These are phyloP conservation scores for Dasyurus viverrinus DNA, from an alignment of 2,113 vertebrate genomes.

Conservation along the genomic window DNA sequence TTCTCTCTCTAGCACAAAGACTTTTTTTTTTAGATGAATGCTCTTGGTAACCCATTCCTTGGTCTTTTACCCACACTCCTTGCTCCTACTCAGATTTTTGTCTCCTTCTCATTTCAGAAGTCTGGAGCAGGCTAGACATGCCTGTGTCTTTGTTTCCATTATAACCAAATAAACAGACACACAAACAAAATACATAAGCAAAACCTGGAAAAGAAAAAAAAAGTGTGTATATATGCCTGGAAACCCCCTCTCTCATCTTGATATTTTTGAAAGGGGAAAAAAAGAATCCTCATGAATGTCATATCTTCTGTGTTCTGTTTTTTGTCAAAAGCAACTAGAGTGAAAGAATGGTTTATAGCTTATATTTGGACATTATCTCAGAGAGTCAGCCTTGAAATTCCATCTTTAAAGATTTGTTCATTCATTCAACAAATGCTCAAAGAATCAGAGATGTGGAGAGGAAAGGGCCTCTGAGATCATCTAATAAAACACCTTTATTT, in stretches of 20 bases:
- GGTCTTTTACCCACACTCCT: background rate
- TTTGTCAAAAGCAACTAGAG: background rate
- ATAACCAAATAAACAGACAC: background rate
- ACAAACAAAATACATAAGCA: background rate
- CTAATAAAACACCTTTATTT: background rate
- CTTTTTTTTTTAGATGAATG: slow-evolving; percentile 17
- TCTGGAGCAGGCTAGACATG: background rate
- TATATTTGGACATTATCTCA: background rate
- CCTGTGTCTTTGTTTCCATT: slow-evolving; percentile 14
- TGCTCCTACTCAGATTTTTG: background rate
- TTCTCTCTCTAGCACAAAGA: background rate
- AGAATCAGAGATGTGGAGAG: background rate
- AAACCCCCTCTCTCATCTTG: background rate
- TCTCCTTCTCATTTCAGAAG: background rate
- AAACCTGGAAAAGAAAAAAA: slow-evolving; percentile 23
- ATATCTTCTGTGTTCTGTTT: slow-evolving; percentile 1
- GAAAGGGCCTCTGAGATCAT: background rate
- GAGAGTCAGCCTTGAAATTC: background rate
- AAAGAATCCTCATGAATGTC: background rate
- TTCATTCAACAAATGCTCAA: background rate
- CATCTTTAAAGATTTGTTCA: background rate
- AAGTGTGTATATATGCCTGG: background rate
- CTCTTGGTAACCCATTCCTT: background rate
- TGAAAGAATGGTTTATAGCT: background rate
- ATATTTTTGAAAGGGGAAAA: slow-evolving; percentile 3